Evolutionary conservation across 2,113 vertebrate genomes (phyloP), one percentile per base, ranked within the genome.

Genomic region (Toxotes chatareus): DNA sequence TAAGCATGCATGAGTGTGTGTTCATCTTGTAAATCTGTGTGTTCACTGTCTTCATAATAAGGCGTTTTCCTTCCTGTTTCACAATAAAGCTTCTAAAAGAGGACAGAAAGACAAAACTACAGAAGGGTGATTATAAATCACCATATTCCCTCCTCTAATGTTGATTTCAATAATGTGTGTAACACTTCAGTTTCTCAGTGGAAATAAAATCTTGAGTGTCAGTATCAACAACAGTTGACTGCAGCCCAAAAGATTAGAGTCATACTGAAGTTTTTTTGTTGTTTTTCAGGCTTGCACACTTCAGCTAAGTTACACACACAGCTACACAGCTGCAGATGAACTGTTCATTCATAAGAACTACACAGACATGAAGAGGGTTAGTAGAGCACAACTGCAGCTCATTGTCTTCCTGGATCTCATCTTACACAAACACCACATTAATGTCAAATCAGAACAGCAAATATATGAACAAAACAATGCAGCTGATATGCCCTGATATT

Each of bases 171-270:
- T 60, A 7, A 51, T 4, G 5, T 68, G 16, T 49, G 36, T 27
- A 57, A 62, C 46, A 47, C 56, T 51, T 62, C 4, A 11, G 7
- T 65, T 71, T 44, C 56, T 40, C 12, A 81, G 69, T 51, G 46
- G 19, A 31, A 32, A n/a, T 42, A 0, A 42, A 46, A 49, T 53
- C 19, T 16, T 16, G 3, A 73, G 13, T 32, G 23, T 3, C 17
- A 42, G 19, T 46, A 47, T 16, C 9, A 36, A 10, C 11, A 14
- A 40, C 1, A 9, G 79, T 66, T 51, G 47, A 51, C n/a, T 11
- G n/a, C 21, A 55, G 49, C 21, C 40, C 42, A 34, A 51, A 74
- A 53, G 49, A 69, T 57, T 42, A 67, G 11, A 51, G 32, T 46
- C 55, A 27, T 34, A 21, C 60, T 32, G 2, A 21, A 5, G 2